phyloP scores from a whole-genome alignment of 2,113 vertebrate species.

The Choloepus hoffmanni region DNA sequence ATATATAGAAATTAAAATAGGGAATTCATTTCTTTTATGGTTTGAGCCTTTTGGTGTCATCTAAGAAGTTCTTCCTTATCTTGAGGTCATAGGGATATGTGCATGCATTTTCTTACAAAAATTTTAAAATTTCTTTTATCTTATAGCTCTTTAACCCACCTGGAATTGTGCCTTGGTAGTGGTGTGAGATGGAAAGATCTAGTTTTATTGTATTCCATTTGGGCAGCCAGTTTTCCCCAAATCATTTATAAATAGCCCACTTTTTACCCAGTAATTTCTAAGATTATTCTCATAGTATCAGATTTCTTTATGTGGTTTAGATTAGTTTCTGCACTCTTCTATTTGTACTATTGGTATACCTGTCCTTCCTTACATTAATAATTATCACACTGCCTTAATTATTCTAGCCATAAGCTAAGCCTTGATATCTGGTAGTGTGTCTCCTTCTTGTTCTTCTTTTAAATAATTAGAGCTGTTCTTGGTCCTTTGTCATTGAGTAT shows the following conservation, averaged over 20 bases:
- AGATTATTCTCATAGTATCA: background rate
- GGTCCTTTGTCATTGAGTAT: background rate
- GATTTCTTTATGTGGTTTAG: background rate
- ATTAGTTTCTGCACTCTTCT: background rate
- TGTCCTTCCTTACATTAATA: background rate
- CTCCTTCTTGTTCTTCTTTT: background rate
- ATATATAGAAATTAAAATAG: background rate
- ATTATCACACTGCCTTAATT: background rate
- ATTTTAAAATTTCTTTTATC: background rate
- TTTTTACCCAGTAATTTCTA: background rate
- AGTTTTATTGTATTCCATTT: conserved; percentile 17
- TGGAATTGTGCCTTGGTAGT: background rate
- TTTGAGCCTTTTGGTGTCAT: background rate
- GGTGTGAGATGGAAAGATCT: background rate
- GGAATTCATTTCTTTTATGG: background rate
- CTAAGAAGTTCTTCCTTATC: background rate
- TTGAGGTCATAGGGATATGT: background rate
- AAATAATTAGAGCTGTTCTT: background rate
- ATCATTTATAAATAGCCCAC: background rate
- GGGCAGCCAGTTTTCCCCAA: background rate
- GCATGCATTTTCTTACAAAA: background rate
- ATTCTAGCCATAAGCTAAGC: background rate
- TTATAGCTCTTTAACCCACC: background rate
- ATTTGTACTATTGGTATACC: background rate
- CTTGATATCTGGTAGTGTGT: background rate